Evolutionary conservation across 2,113 vertebrate species (phyloP).

Genomic region (Crotophaga sulcirostris): DNA sequence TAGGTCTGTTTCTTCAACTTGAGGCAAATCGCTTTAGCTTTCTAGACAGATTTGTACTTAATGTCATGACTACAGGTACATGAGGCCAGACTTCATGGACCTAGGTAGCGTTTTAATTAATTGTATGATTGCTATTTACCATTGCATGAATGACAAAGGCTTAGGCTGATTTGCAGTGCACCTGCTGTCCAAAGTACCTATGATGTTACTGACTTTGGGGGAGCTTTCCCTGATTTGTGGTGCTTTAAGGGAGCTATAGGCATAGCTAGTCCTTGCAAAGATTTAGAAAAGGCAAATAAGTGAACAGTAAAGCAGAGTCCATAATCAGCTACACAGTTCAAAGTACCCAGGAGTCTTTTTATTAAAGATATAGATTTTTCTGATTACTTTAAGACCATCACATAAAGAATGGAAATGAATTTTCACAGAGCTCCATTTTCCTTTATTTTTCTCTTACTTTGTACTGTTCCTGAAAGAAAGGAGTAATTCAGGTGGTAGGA

Average conservation of each 20-base stretch:
- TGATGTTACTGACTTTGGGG: not conserved
- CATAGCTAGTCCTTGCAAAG: not conserved
- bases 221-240: not conserved
- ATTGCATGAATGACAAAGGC: not conserved
- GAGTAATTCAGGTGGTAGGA: not conserved
- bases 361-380: not conserved
- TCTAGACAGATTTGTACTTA: not conserved
- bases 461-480: not conserved
- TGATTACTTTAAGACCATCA: not conserved
- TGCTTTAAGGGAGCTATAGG: not conserved
- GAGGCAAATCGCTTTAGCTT: not conserved
- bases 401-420: not conserved
- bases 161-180: not conserved
- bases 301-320: not conserved
- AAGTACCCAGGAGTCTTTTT: not conserved
- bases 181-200: not conserved
- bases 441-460: not conserved
- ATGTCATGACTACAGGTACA: fast-evolving
- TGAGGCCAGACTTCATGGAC: not conserved
- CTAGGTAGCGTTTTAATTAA: not conserved
- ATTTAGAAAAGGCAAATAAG: not conserved
- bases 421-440: not conserved
- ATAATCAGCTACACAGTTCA: not conserved
- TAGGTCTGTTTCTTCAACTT: not conserved
- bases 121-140: not conserved